Evolutionary conservation across 2,113 vertebrate genomes (phyloP), one percentile per base, ranked within the genome.

Genomic region (Lophochroa leadbeateri): DNA sequence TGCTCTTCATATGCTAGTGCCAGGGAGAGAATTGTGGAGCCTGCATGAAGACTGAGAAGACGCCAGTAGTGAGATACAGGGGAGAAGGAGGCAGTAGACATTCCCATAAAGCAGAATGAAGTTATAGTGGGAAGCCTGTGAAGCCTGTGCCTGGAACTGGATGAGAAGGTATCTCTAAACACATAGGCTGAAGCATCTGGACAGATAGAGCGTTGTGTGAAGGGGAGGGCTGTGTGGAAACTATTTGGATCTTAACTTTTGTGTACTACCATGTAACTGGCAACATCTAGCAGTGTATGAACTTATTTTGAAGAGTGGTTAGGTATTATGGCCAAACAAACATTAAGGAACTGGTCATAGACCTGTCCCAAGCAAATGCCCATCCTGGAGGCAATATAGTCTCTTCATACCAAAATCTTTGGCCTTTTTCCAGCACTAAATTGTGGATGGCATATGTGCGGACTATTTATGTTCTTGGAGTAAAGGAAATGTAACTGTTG

Each of bases 1-100:
- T 57, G 8, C 13, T 80, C 16, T 91, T 74, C 12, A 3, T 63
- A 18, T 4, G 6, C 33, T 61, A 69, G 61, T 75, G 19, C 18
- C 37, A 76, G 44, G 52, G 23, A 80, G 12, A 88, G 4, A 90
- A 12, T n/a, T 15, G 20, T n/a, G 35, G 33, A 78, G 11, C 29
- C 33, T 23, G 19, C 37, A 28, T 7, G 39, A 68, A 75, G 41
- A 65, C 33, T 65, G 44, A 41, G 39, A 91, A 82, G 19, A 50
- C 6, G 2, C 17, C 58, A 44, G 2, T 27, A 74, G 29, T n/a
- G 53, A 80, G 37, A 67, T 20, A 76, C 0, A 0, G 12, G 41
- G 28, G 79, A 65, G 63, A 76, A 80, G 52, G 13, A 69, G 44
- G 46, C 37, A 63, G 23, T 14, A 77, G 23, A 18, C 23, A 25